Percentiles rank a stretch among this genome's conserved stretches.
Evolutionary conservation across 2,797 vertebrate genomes (phyloP).

Genomic region (Acrossocheilus fasciatus): DNA sequence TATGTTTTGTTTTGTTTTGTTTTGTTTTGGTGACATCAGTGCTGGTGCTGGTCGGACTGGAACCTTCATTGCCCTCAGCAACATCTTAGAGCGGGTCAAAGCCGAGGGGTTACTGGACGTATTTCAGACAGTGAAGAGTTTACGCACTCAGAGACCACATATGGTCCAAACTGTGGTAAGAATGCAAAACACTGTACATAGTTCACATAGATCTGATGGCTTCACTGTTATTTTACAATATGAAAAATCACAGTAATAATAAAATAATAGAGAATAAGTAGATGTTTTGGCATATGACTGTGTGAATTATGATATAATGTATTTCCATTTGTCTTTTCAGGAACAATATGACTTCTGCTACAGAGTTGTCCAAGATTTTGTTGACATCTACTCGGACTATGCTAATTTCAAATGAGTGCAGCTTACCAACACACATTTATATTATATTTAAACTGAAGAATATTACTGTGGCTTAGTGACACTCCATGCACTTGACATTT

Average conservation of each 20-base stretch:
- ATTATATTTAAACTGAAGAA: constrained; percentile 32
- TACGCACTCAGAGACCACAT: constrained; percentile 96
- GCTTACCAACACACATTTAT: constrained; percentile 11
- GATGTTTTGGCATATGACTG: not conserved
- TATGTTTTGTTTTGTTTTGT: too few species aligned
- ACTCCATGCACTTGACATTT: constrained; percentile 57
- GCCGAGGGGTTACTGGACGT: constrained; percentile 96
- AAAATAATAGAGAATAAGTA: not conserved
- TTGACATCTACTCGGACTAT: constrained; percentile 99
- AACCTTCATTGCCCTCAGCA: constrained; percentile 97
- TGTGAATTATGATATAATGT: not conserved
- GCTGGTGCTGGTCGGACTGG: constrained; percentile 96
- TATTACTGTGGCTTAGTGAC: constrained; percentile 49
- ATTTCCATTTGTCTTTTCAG: constrained; percentile 77
- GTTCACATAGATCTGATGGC: not conserved
- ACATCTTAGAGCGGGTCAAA: constrained; percentile 96
- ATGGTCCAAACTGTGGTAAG: constrained; percentile 99
- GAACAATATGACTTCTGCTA: constrained; percentile 99
- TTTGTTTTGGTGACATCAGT: constrained; percentile 68
- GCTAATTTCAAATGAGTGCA: constrained; percentile 95
- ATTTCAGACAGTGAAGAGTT: constrained; percentile 98
- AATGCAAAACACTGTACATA: not conserved
- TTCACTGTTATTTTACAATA: not conserved
- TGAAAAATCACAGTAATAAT: not conserved
- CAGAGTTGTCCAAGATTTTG: constrained; percentile 99